These are phyloP conservation scores for Agrochola circellaris DNA, from an alignment of 2,888 invertebrate genomes.

Conservation along the genomic window DNA sequence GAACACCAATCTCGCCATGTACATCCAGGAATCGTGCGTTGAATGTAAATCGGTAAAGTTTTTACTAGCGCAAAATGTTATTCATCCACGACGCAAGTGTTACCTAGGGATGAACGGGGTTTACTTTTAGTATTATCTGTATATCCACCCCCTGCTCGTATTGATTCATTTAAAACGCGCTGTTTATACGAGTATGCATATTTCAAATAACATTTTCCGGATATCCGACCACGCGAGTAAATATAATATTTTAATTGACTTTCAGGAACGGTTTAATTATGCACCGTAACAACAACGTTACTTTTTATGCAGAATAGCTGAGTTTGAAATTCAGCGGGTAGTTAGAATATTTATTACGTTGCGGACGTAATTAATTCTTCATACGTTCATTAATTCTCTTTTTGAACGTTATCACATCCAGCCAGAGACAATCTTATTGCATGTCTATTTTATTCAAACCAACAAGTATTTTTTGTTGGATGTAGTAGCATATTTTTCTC, in stretches of 20 bases:
- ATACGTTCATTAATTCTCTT: conserved; percentile 13
- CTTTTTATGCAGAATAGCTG: conserved; percentile 27
- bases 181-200: conserved; percentile 25
- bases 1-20: conserved; percentile 36
- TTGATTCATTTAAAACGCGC: conserved; percentile 47
- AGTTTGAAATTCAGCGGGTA: conserved; percentile 15
- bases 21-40: conserved; percentile 32
- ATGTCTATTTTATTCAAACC: background rate
- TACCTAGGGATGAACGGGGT: conserved; percentile 38
- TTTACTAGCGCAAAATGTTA: conserved; percentile 46
- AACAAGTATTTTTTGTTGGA: background rate
- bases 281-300: conserved; percentile 23
- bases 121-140: conserved; percentile 39
- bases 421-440: background rate
- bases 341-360: conserved; percentile 30
- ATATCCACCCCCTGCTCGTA: conserved; percentile 17
- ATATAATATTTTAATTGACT: conserved; percentile 41
- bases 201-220: conserved; percentile 26
- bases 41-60: conserved; percentile 58
- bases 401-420: conserved; percentile 12
- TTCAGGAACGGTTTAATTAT: conserved; percentile 49
- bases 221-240: conserved; percentile 25
- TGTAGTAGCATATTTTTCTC: background rate
- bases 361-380: conserved; percentile 30
- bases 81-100: conserved; percentile 47